Base-by-base conservation (phyloP, 2,797 vertebrate species). In the Sitta carolinensis region DNA sequence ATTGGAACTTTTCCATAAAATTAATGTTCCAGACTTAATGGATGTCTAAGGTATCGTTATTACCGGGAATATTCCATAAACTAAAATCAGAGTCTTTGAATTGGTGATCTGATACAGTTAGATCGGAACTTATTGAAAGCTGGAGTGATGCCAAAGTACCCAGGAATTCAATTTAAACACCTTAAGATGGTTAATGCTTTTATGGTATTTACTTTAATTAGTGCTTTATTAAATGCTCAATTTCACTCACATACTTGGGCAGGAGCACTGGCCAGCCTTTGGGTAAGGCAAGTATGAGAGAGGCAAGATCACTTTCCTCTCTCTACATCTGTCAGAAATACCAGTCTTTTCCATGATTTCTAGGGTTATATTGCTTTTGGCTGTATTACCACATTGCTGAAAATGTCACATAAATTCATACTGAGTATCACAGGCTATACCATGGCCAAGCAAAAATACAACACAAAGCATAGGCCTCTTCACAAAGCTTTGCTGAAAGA, bases 1-100 rank as follows among this genome's bases (percentile, higher is more conserved):
- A 98, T 97, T 98, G 97, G 97, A 97, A 97, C 97, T 98, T 97
- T 98, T 98, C 97, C 98, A 98, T 98, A 97, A 98, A 98, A 98
- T 98, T 98, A 98, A 98, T 98, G 97, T 98, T 91, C 97, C 97
- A 97, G 96, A 96, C 96, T 97, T 98, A 98, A 98, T 98, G 98
- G 98, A 98, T 98, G 95, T 97, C 97, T 98, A 96, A 98, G 97
- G 96, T 97, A 98, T 97, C 95, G 91, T 98, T 98, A 98, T 98
- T 98, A 98, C 97, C 84, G 69, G 96, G 98, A 98, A 97, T 97
- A 97, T 97, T 97, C 95, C 97, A 97, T 98, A 97, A 95, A 97
- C 97, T 93, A 96, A 96, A 97, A 97, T 96, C 96, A 92, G 94
- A 94, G 82, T 73, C 95, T 98, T 97, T 97, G 97, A 98, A 95